Conservation (phyloP, 2,113 vertebrate genomes). For the Coptodon bakossiorum region DNA sequence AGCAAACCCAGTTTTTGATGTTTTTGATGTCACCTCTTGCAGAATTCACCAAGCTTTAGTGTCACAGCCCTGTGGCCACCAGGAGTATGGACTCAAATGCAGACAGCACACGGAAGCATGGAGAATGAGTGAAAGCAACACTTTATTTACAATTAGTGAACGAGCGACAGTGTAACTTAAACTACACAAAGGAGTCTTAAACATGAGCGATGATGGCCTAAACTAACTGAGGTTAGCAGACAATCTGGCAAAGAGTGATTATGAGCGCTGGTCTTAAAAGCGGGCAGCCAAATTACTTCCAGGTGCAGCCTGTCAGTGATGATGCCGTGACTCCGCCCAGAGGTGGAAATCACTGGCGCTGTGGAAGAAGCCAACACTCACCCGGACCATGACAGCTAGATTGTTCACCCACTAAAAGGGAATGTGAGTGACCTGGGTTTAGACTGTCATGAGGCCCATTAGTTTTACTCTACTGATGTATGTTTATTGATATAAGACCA, state of each 20-base stretch:
- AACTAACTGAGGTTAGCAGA: neutral
- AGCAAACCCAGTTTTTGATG: neutral
- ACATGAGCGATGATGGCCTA: neutral
- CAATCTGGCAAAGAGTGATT: accelerated
- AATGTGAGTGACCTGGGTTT: neutral
- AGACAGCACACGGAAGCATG: neutral
- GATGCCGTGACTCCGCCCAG: neutral
- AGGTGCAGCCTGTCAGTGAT: neutral
- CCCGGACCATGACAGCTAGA: neutral
- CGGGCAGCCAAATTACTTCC: neutral
- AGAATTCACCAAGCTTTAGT: neutral
- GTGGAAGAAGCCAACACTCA: neutral
- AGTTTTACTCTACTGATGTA: neutral
- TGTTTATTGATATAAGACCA: neutral
- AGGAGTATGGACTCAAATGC: neutral
- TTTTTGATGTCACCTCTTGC: neutral
- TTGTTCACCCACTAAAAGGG: neutral
- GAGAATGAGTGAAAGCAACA: neutral
- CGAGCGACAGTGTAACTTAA: neutral
- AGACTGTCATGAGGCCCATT: neutral
- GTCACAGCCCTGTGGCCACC: neutral
- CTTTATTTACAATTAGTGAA: neutral
- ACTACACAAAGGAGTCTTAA: neutral
- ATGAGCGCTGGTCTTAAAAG: neutral
- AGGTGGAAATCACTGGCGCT: neutral